phyloP scores from a whole-genome alignment of 2,113 vertebrate genomes.

The Cichladusa arquata region DNA sequence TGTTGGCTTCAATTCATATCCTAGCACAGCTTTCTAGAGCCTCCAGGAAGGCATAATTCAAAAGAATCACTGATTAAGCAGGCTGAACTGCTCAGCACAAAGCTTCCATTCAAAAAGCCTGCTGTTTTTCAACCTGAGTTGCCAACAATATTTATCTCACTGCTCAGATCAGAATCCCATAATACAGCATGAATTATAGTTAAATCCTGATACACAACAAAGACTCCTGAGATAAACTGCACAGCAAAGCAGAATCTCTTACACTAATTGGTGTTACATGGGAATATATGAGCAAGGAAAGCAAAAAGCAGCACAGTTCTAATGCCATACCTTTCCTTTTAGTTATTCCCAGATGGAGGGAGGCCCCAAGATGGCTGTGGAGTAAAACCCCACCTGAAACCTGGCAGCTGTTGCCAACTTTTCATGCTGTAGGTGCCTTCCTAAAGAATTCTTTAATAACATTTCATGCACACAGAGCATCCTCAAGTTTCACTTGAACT shows the following conservation, averaged over 20 bases:
- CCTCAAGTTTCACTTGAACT: background rate
- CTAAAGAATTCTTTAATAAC: background rate
- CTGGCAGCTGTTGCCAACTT: background rate
- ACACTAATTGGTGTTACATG: background rate
- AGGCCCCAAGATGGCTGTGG: background rate
- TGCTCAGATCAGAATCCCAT: background rate
- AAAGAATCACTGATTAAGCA: background rate
- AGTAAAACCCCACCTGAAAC: background rate
- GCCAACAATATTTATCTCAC: background rate
- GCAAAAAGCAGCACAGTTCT: background rate
- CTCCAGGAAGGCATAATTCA: background rate
- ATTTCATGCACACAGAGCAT: background rate
- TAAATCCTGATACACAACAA: background rate
- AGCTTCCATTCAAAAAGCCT: constrained; percentile 2
- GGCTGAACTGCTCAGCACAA: constrained; percentile 2
- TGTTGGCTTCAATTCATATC: background rate
- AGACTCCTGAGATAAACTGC: background rate
- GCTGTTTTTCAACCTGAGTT: background rate
- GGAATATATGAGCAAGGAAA: background rate
- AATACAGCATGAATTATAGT: background rate
- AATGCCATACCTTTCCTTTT: background rate
- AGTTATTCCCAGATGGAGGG: background rate
- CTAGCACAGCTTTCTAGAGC: background rate
- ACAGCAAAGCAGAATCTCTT: background rate
- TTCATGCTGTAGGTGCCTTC: background rate